Evolutionary conservation across 2,797 vertebrate species (phyloP).

Genomic region (Xyrichtys novacula): DNA sequence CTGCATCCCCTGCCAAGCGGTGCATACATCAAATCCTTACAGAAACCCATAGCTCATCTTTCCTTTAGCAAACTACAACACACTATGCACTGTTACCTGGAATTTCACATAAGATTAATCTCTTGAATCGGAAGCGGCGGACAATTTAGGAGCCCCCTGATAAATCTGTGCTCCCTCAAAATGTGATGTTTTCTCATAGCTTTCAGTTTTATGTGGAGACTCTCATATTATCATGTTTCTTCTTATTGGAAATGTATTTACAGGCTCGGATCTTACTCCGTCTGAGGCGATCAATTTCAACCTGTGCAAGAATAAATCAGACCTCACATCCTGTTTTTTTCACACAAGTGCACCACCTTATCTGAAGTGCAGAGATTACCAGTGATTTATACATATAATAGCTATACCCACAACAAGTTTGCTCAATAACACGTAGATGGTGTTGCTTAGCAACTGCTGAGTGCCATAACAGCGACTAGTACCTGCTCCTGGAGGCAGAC

Average conservation of each 20-base stretch:
- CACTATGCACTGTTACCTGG: slow-evolving; percentile 63
- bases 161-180: slow-evolving; percentile 60
- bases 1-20: slow-evolving; percentile 71
- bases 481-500: slow-evolving; percentile 81
- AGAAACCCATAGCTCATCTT: slow-evolving; percentile 76
- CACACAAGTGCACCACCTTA: slow-evolving; percentile 41
- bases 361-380: slow-evolving; percentile 69
- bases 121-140: slow-evolving; percentile 44
- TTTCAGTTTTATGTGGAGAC: slow-evolving; percentile 42
- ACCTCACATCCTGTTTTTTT: slow-evolving; percentile 23
- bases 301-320: slow-evolving; percentile 43
- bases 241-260: slow-evolving; percentile 58
- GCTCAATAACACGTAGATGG: slow-evolving; percentile 83
- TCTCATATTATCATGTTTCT: slow-evolving; percentile 23
- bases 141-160: slow-evolving; percentile 57
- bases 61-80: slow-evolving; percentile 72
- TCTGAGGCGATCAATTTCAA: slow-evolving; percentile 56
- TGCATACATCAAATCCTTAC: slow-evolving; percentile 77
- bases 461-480: slow-evolving; percentile 78
- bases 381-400: slow-evolving; percentile 81
- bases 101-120: slow-evolving; percentile 69
- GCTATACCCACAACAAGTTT: slow-evolving; percentile 80
- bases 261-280: slow-evolving; percentile 30
- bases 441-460: slow-evolving; percentile 88
- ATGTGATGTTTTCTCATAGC: slow-evolving; percentile 43